These are phyloP conservation scores for Trichomalopsis sarcophagae DNA, from an alignment of 1,140 invertebrate species.

Conservation along the genomic window DNA sequence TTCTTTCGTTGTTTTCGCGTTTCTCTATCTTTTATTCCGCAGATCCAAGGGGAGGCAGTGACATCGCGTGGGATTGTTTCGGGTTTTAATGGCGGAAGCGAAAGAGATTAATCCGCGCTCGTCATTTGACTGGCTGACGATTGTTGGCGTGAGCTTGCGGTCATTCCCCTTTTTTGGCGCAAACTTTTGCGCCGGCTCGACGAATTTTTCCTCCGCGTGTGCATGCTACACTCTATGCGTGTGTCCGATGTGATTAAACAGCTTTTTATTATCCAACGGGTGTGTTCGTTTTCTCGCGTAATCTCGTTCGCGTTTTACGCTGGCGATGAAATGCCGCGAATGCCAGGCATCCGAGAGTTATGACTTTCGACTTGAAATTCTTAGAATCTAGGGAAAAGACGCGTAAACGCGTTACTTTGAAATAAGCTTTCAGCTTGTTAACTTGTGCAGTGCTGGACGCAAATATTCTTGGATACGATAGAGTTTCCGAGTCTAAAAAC, in stretches of 20 bases:
- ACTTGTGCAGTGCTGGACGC: background rate
- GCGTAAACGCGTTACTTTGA: background rate
- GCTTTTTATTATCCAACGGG: background rate
- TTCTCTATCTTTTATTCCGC: background rate
- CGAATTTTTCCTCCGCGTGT: background rate
- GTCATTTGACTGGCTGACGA: background rate
- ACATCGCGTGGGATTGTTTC: background rate
- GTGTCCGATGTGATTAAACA: background rate
- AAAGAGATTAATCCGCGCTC: slow-evolving; percentile 13
- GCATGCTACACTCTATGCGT: background rate
- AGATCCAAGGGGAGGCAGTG: too few species aligned
- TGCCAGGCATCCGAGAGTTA: background rate
- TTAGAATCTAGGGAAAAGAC: too few species aligned
- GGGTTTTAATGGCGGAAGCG: background rate
- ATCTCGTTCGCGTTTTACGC: background rate
- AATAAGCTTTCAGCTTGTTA: background rate
- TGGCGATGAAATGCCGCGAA: background rate
- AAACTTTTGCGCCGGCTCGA: background rate
- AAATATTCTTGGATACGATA: background rate
- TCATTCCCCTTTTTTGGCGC: background rate
- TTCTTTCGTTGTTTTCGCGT: background rate
- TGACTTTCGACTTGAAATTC: too few species aligned
- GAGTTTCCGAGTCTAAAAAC: too few species aligned
- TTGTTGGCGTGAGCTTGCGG: background rate
- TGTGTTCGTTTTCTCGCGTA: background rate